Evolutionary conservation across 2,113 vertebrate genomes (phyloP).

Genomic region (Lophura nycthemera): DNA sequence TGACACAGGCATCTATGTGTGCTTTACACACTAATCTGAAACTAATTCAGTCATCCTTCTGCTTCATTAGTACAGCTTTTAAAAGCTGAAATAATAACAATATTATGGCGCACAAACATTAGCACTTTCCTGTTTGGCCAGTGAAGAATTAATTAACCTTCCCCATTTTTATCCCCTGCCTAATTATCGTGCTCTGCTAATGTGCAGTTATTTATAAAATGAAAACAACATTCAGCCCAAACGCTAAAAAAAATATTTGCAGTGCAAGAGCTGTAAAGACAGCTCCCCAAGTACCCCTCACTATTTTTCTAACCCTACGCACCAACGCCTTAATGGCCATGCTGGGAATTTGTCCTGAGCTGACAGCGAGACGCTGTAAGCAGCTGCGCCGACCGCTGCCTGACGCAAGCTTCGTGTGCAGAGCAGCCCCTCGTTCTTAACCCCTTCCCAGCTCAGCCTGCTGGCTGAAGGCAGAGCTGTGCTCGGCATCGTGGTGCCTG

Average conservation of each 20-base stretch:
- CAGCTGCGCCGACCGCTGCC: conserved; percentile 51
- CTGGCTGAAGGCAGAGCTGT: not conserved
- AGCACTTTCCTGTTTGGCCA: conserved; percentile 54
- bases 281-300: conserved; percentile 46
- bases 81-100: conserved; percentile 50
- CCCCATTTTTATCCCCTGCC: conserved; percentile 2
- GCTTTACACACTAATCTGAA: conserved; percentile 27
- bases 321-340: conserved; percentile 65
- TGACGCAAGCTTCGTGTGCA: conserved; percentile 58
- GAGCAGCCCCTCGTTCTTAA: conserved; percentile 55
- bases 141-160: conserved; percentile 60
- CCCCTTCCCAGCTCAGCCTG: conserved; percentile 42
- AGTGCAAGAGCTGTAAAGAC: conserved; percentile 61
- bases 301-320: conserved; percentile 75
- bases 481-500: too few relatives aligned
- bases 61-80: conserved; percentile 19
- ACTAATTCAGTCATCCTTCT: conserved; percentile 20
- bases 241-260: conserved; percentile 41
- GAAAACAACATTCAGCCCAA: conserved; percentile 34
- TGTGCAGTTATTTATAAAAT: conserved; percentile 40
- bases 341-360: conserved; percentile 71
- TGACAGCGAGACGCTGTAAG: conserved; percentile 51
- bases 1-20: accelerated
- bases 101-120: conserved; percentile 22
- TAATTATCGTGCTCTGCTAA: conserved; percentile 57